Evolutionary conservation across 2,888 invertebrate genomes (phyloP).

Genomic region (Temnothorax rugatulus): DNA sequence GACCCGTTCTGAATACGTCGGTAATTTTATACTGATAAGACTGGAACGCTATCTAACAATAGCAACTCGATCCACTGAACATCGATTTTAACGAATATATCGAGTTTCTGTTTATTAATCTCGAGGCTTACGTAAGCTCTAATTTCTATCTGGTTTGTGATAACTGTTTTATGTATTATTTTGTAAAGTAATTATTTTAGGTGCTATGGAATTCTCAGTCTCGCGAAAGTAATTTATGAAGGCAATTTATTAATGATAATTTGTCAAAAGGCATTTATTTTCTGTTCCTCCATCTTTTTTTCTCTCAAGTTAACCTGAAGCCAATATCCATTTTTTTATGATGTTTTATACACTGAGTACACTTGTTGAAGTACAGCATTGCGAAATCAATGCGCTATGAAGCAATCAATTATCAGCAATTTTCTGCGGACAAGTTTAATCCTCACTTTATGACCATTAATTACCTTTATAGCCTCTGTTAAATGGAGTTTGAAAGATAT

Average conservation of each 20-base stretch:
- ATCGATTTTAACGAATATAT: background rate
- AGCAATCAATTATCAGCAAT: background rate
- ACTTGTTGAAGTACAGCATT: background rate
- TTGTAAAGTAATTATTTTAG: background rate
- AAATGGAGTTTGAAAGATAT: slow-evolving; percentile 31
- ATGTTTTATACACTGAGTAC: background rate
- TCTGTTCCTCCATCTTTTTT: background rate
- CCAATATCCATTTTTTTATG: background rate
- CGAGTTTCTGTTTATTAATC: background rate
- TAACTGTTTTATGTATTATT: background rate
- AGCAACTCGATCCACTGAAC: background rate
- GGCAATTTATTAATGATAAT: background rate
- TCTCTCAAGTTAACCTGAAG: background rate
- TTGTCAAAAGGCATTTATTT: background rate
- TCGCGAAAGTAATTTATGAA: slow-evolving; percentile 13
- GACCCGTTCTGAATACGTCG: background rate
- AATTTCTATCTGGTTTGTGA: background rate
- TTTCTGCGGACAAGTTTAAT: slow-evolving; percentile 8
- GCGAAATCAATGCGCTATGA: background rate
- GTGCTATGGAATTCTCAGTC: background rate
- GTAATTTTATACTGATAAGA: slow-evolving; percentile 6
- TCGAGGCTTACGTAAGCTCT: background rate
- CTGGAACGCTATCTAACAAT: background rate
- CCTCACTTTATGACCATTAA: slow-evolving; percentile 17
- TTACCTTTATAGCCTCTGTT: slow-evolving; percentile 27